Evolutionary conservation across 1,140 invertebrate species (phyloP), one percentile per base, ranked within the genome.

Genomic region (Holotrichia oblita): DNA sequence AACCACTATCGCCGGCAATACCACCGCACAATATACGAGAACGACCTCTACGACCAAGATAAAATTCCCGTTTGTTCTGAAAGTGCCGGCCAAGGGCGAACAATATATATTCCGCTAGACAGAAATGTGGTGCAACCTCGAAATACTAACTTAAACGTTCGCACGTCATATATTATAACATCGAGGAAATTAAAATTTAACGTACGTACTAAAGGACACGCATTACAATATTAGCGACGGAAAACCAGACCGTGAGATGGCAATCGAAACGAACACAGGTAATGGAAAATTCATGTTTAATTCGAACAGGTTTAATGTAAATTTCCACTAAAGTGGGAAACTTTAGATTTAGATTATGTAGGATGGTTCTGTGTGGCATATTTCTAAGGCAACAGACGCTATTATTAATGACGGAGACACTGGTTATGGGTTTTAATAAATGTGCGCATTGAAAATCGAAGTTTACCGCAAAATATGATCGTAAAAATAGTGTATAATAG

Each of bases 261-360:
- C 61, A 69, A 69, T 22, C 27, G 61, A 69, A 69, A 10, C 17
- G 61, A 17, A 69, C 48, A 34, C 22, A 69, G 61, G 61, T 69
- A 69, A 69, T 69, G 61, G 61, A 69, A 69, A 69, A 34, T 22
- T 69, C 61, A 69, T 69, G 61, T 69, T 69, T 69, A 69, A 69
- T 69, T 69, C 61, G 7, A 69, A 69, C 22, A 20, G 22, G 20
- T 27, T 69, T 34, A 69, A 69, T 69, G 22, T 69, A 69, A 69
- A 22, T 69, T 69, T 69, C 61, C 22, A 34, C 27, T 22, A 22
- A 69, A 69, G 61, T 6, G 61, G 17, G 22, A 20, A 69, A 69
- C 61, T 55, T 55, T 14, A 55, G 17, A 55, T 55, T 55, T 55
- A 55, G 17, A 55, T 34, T 1, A 17, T 17, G n/a, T 55, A n/a